Percentiles rank a stretch among this genome's conserved stretches.
Conservation (phyloP, 1,140 invertebrate species). For the Bombus huntii region DNA sequence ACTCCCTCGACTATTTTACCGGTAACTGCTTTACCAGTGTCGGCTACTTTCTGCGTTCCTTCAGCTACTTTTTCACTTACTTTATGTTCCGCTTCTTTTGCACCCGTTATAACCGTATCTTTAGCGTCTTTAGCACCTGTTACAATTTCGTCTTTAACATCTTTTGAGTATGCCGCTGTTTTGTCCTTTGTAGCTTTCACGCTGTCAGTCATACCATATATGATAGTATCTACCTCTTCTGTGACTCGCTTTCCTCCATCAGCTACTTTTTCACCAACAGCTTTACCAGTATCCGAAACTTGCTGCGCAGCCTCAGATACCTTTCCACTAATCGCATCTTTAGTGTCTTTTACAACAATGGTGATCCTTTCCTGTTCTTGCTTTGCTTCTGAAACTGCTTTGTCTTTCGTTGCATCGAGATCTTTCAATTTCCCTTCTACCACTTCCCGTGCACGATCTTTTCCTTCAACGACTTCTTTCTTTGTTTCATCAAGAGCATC, state of each 20-base stretch:
- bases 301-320: not conserved
- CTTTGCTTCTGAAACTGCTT: conserved; percentile 14
- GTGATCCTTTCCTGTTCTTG: conserved; percentile 22
- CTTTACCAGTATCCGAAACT: conserved; percentile 15
- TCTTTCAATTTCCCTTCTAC: conserved; percentile 24
- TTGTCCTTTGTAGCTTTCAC: conserved; percentile 8
- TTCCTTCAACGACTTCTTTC: conserved; percentile 64
- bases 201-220: not conserved
- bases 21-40: not conserved
- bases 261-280: conserved; percentile 14
- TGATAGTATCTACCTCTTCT: not conserved
- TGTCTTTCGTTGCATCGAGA: conserved; percentile 25
- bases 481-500: conserved; percentile 73
- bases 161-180: not conserved
- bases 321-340: conserved; percentile 46
- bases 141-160: not conserved
- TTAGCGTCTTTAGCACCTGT: not conserved
- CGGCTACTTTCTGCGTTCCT: not conserved
- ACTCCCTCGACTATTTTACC: not conserved
- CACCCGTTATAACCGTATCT: not conserved
- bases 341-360: not conserved
- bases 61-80: not conserved
- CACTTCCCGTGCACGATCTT: conserved; percentile 50
- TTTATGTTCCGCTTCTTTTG: conserved; percentile 37
- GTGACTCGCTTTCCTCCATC: not conserved